Evolutionary conservation across 64 coral and sea anemone genomes (phyloP), one percentile per base, ranked within the genome.

Genomic region (Acropora yongei): DNA sequence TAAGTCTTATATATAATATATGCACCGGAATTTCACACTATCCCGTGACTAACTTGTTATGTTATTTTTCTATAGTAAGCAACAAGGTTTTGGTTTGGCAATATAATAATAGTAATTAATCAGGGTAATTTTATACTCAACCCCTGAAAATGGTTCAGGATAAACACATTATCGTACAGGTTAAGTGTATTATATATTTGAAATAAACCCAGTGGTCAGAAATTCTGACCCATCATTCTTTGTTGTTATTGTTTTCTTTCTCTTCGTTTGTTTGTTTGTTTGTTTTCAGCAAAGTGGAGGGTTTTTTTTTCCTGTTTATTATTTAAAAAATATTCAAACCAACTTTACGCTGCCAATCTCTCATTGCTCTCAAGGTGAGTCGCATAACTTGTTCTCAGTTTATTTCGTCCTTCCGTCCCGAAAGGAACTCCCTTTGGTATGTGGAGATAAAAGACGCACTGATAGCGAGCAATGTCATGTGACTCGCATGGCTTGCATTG

Each of bases 151-250:
- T 1, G 44, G 47, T 84, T 84, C 61, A 84, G 82, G 67, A 19
- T 63, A 71, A n/a, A 84, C 55, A 61, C 82, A 69, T 17, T 9
- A 84, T 84, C 49, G 80, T 83, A 66, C 41, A 68, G 66, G 40
- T 45, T 66, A 46, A 44, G 68, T 83, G 68, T 83, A 66, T 71
- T 84, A 71, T 84, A 69, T 84, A 68, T 84, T 84, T 84, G 68
- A 84, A 84, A 84, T 84, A 84, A 84, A 84, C 82, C 82, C 82
- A 69, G 82, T 60, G 49, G 14, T 45, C 65, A 84, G 44, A 84
- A 48, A 84, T 49, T 6, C 43, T 39, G 20, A 14, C 51, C 39
- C 5, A 4, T 71, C 68, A n/a, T 71, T 71, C 4, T 14, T 69
- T 6, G 60, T 63, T 14, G 2, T 0, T 19, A 20, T 5, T 71